These are phyloP conservation scores for Penaeus vannamei DNA, from an alignment of 1,140 invertebrate species.

Conservation along the genomic window DNA sequence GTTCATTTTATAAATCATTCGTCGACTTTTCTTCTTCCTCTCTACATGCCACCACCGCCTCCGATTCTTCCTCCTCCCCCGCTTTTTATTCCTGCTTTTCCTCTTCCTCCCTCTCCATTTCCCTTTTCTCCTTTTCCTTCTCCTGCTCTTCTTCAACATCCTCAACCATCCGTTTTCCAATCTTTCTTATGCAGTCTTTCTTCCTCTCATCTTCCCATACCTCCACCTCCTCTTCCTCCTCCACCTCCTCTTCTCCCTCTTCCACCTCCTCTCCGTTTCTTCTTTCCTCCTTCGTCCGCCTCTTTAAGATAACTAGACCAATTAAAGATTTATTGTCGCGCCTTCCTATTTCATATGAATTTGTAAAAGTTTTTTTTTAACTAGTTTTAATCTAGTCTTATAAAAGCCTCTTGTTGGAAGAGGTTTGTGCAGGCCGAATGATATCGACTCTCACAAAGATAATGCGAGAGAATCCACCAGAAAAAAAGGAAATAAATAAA, in stretches of 20 bases:
- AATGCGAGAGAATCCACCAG: too few species aligned
- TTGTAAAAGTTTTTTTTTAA: too few species aligned
- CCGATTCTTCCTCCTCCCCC: conserved; percentile 21
- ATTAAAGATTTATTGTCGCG: too few species aligned
- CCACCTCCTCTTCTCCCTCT: not conserved
- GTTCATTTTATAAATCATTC: not conserved
- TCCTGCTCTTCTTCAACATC: not conserved
- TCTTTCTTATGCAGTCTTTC: not conserved
- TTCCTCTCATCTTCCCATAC: not conserved
- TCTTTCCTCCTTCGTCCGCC: not conserved
- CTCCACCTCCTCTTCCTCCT: not conserved
- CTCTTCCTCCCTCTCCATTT: not conserved
- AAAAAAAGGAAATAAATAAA: too few species aligned
- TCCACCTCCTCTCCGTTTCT: not conserved
- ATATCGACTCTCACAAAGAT: too few species aligned
- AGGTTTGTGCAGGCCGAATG: too few species aligned
- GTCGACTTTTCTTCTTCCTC: not conserved
- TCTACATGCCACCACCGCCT: not conserved
- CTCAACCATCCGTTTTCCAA: not conserved
- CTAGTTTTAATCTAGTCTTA: too few species aligned
- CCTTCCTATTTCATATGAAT: too few species aligned
- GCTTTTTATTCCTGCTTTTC: not conserved
- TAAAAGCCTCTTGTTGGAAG: too few species aligned
- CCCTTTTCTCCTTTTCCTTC: not conserved
- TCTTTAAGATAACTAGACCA: too few species aligned